These are phyloP conservation scores for Leptatherina wallacei DNA, from an alignment of 2,797 vertebrate genomes.

Conservation along the genomic window DNA sequence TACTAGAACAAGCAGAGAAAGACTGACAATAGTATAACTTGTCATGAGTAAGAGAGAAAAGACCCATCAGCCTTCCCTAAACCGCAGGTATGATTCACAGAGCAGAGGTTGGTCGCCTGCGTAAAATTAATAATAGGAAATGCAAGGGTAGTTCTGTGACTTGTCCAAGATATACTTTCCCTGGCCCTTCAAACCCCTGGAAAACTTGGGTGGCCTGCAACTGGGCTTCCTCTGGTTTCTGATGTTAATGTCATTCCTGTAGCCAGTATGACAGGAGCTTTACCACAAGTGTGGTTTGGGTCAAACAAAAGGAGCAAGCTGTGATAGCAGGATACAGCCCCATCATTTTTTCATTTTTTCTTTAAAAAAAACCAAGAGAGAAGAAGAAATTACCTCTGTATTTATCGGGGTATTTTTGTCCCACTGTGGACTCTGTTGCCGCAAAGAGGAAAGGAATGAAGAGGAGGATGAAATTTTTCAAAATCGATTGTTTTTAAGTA, in stretches of 20 bases:
- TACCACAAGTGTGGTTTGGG: slow-evolving; percentile 73
- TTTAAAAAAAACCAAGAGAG: background rate
- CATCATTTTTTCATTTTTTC: slow-evolving; percentile 21
- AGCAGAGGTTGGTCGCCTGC: slow-evolving; percentile 69
- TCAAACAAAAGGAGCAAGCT: slow-evolving; percentile 70
- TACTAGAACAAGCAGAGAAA: slow-evolving; percentile 18
- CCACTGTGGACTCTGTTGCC: slow-evolving; percentile 60
- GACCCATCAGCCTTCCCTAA: slow-evolving; percentile 62
- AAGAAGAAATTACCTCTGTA: slow-evolving; percentile 20
- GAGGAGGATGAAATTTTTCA: slow-evolving; percentile 67
- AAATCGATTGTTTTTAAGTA: slow-evolving; percentile 75
- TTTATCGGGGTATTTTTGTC: slow-evolving; percentile 55
- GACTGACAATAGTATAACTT: slow-evolving; percentile 54
- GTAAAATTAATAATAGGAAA: slow-evolving; percentile 86
- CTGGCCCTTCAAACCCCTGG: slow-evolving; percentile 71
- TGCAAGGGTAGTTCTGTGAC: slow-evolving; percentile 75
- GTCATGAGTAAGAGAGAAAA: slow-evolving; percentile 40
- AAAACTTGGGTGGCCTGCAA: slow-evolving; percentile 84
- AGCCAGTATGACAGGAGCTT: slow-evolving; percentile 70
- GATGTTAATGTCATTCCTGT: slow-evolving; percentile 83
- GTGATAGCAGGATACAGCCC: slow-evolving; percentile 60
- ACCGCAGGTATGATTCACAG: slow-evolving; percentile 84
- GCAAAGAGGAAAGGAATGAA: slow-evolving; percentile 57
- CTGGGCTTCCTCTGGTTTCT: slow-evolving; percentile 81
- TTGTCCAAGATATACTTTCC: slow-evolving; percentile 84